These are phyloP conservation scores for Centroberyx gerrardi DNA, from an alignment of 2,797 vertebrate genomes.

Conservation along the genomic window DNA sequence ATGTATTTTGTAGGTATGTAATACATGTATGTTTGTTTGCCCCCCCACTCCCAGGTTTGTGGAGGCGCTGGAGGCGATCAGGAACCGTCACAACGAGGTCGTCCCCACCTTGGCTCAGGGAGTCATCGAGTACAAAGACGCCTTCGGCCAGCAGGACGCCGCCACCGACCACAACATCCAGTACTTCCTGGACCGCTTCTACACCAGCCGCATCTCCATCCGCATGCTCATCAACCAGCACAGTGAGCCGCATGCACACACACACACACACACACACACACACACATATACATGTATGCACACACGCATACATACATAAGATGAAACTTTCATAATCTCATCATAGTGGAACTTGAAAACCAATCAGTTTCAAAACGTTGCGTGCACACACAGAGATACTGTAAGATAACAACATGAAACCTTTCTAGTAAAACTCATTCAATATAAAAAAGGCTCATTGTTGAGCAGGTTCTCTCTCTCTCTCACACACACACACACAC, in stretches of 20 bases:
- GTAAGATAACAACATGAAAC: too few species aligned
- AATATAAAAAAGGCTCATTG: too few species aligned
- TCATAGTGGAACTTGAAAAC: too few species aligned
- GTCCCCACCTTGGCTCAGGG: slow-evolving; percentile 94
- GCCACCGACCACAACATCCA: slow-evolving; percentile 92
- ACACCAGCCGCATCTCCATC: slow-evolving; percentile 94
- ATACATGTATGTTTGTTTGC: too few species aligned
- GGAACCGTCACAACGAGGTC: slow-evolving; percentile 93
- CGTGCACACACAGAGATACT: too few species aligned
- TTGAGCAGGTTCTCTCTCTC: too few species aligned
- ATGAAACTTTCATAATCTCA: too few species aligned
- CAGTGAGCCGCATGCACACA: slow-evolving; percentile 77
- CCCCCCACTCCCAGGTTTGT: slow-evolving; percentile 83
- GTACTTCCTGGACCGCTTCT: slow-evolving; percentile 94
- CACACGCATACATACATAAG: too few species aligned
- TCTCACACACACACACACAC: neutral
- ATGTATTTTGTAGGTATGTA: too few species aligned
- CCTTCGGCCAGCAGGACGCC: slow-evolving; percentile 85
- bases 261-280: slow-evolving; percentile 7
- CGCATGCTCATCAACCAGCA: slow-evolving; percentile 96
- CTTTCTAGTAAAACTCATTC: too few species aligned
- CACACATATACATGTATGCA: neutral
- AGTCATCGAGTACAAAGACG: slow-evolving; percentile 90
- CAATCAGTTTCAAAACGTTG: too few species aligned
- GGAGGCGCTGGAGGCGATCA: slow-evolving; percentile 86